phyloP scores from a whole-genome alignment of 2,113 vertebrate species.

The human (Homo sapiens) region GRCh38 chr13:101787001-101787500 shows the following conservation, averaged over 20 bases:
- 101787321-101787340: not conserved
- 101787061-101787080: not conserved
- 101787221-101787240: not conserved
- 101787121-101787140: not conserved
- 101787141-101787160: not conserved
- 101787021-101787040: not conserved
- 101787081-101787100: not conserved
- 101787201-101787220: not conserved
- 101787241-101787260: not conserved
- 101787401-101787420: too few relatives aligned
- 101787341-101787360: not conserved
- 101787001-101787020: not conserved
- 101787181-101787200: not conserved
- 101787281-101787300: not conserved
- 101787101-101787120: not conserved
- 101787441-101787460: not conserved
- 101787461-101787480: not conserved
- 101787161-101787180: not conserved
- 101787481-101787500: not conserved
- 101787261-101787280: not conserved
- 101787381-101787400: not conserved
- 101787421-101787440: not conserved
- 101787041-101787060: not conserved
- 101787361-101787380: not conserved
- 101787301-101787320: not conserved